Conservation (phyloP, 2,113 vertebrate species). For the Neopipo cinnamomea region DNA sequence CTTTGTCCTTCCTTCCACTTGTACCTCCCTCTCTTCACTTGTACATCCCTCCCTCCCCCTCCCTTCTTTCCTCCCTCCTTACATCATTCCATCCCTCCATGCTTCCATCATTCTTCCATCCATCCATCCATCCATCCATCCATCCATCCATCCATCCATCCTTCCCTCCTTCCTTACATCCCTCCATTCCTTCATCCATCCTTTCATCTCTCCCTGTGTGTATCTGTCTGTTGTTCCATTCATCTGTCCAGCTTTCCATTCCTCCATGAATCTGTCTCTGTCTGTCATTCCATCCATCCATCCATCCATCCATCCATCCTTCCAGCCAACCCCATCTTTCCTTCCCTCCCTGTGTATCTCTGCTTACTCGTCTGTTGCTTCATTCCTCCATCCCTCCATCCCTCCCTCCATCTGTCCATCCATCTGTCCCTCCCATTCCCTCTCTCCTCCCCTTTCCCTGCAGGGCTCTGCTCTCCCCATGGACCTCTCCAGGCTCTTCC, state of each 20-base stretch:
- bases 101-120: neutral
- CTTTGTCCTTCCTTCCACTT: neutral
- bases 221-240: neutral
- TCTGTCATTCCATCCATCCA: neutral
- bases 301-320: neutral
- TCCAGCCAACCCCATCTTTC: no score
- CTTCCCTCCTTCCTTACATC: neutral
- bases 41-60: neutral
- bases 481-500: neutral
- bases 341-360: neutral
- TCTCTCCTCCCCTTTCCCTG: neutral
- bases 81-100: neutral
- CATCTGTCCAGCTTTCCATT: neutral
- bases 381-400: neutral
- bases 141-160: neutral
- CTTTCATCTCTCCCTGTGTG: neutral
- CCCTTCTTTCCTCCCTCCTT: no score
- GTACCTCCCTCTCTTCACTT: neutral
- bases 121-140: no score
- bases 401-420: neutral
- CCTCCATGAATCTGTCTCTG: neutral
- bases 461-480: neutral
- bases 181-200: neutral
- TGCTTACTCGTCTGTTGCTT: neutral
- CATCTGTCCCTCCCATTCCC: neutral